Conservation (phyloP, 2,113 vertebrate species). For the Rissa tridactyla region DNA sequence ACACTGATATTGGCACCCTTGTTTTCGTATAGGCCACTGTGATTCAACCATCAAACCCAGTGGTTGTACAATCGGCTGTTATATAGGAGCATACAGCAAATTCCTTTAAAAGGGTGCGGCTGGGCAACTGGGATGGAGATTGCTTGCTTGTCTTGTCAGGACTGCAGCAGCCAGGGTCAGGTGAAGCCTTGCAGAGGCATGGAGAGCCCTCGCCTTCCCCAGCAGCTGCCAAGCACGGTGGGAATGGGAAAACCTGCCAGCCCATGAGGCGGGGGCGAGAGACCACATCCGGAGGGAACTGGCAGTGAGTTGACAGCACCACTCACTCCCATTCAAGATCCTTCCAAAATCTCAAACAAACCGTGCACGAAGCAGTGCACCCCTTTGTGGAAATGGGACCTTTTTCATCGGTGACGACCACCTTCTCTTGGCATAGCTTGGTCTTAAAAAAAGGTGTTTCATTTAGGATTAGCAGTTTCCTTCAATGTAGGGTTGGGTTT, state of each 20-base stretch:
- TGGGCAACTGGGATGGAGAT: not conserved
- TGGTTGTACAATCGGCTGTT: not conserved
- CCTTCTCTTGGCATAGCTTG: not conserved
- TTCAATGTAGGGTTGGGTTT: accelerated
- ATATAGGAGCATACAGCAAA: not conserved
- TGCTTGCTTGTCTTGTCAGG: not conserved
- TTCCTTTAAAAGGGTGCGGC: not conserved
- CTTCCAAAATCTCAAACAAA: not conserved
- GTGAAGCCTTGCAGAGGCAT: not conserved
- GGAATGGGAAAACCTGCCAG: not conserved
- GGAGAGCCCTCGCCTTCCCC: not conserved
- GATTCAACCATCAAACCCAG: not conserved
- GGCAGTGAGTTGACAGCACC: not conserved
- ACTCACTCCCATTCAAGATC: not conserved
- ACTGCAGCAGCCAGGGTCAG: not conserved
- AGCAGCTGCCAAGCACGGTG: accelerated
- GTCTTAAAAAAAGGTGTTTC: not conserved
- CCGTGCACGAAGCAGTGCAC: accelerated
- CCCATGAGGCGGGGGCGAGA: accelerated
- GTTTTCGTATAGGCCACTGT: not conserved
- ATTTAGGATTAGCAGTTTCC: not conserved
- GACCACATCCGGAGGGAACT: not conserved
- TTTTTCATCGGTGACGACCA: not conserved
- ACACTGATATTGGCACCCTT: not conserved
- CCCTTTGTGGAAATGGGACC: not conserved